Percentiles rank a stretch among this genome's conserved stretches.
Evolutionary conservation across 2,888 invertebrate species (phyloP).

Genomic region (Trichogramma evanescens): DNA sequence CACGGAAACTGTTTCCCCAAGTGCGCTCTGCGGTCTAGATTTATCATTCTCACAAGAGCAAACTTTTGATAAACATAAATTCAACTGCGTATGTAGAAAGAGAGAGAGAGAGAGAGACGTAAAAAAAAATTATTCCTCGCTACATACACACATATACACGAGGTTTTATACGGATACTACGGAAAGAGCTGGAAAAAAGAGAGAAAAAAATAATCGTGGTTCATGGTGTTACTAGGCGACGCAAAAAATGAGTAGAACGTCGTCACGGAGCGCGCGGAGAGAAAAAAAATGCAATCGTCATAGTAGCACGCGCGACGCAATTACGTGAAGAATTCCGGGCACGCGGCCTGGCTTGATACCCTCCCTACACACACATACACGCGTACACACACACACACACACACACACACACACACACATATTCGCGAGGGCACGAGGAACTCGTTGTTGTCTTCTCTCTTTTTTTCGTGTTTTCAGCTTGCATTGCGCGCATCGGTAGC

Average conservation of each 20-base stretch:
- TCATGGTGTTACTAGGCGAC: too few relatives aligned
- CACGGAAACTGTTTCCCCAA: too few relatives aligned
- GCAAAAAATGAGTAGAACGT: too few relatives aligned
- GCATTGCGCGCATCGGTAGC: too few relatives aligned
- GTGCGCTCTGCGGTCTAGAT: not conserved
- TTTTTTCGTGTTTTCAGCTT: not conserved
- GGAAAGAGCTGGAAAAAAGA: too few relatives aligned
- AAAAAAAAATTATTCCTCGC: not conserved
- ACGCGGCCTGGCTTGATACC: constrained; percentile 31
- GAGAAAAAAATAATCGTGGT: too few relatives aligned
- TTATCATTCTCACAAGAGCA: constrained; percentile 7
- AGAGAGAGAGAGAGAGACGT: not conserved
- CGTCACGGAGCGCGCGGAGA: not conserved
- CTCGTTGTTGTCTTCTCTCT: constrained; percentile 25
- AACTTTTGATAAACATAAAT: constrained; percentile 14
- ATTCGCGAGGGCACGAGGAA: constrained; percentile 27
- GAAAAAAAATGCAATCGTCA: constrained; percentile 37
- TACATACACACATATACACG: too few relatives aligned
- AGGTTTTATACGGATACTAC: too few relatives aligned
- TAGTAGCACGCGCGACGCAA: constrained; percentile 37
- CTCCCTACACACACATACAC: not conserved
- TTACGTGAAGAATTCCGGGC: constrained; percentile 43
- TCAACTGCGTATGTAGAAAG: not conserved
- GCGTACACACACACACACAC: not conserved
- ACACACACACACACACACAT: not conserved